Base-by-base conservation (phyloP, 1,140 invertebrate genomes). In the Sitophilus oryzae region DNA sequence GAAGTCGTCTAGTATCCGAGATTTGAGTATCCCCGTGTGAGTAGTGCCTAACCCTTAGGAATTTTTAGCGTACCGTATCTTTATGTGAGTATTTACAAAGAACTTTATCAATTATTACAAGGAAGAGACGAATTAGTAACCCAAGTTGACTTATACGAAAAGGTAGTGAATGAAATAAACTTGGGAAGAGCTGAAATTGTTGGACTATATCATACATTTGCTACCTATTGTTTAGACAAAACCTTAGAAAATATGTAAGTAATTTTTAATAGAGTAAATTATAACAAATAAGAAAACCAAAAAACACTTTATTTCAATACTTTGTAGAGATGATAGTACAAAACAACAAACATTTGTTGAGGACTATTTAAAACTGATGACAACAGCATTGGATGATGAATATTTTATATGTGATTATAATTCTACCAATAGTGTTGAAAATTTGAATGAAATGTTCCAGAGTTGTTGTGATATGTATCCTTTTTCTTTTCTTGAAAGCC, bases 341-440 rank as follows among this genome's bases (percentile, higher is more conserved):
- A 61, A 66, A 22, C 71, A 73, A 52, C 71, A 76, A 58, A 56
- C 61, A 15, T 67, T 70, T 25, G 74, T 82, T 8, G 81, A 82
- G 57, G 68, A 71, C 20, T 84, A 83, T 66, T 65, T 88, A 4
- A 73, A 77, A 23, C 66, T 82, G 54, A 63, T 89, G 59, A 76
- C 77, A 54, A 76, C 80, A 50, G 80, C 77, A 6, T 69, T 88
- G 18, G 76, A 81, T 11, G 82, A 85, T 61, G 79, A 79, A 55
- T 74, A 79, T 59, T 84, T 89, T 61, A 79, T 87, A 23, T 76
- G 74, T 16, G 87, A 89, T 72, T 88, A 86, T 70, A 76, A 86
- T 68, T 62, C 69, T 15, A 60, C 56, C 23, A 59, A 66, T 35
- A 58, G 51, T 41, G 52, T 66, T 34, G 53, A 50, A 6, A 55